A percentile compares a stretch with the other conserved stretches of the same genome.
Evolutionary conservation across 2,113 vertebrate genomes (phyloP).

Genomic region (Chloroceryle aenea): DNA sequence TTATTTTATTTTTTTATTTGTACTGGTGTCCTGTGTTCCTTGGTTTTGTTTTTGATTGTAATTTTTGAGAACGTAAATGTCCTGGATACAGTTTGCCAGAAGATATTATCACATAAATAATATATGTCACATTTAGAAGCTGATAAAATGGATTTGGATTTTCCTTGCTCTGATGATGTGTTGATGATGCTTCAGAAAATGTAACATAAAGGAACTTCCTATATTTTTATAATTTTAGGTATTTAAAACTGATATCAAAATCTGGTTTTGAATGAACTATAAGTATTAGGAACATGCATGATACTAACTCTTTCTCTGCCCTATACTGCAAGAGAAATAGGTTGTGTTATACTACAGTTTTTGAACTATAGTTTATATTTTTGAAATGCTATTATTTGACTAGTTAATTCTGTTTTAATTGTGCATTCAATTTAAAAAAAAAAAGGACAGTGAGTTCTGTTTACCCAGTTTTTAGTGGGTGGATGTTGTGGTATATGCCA

Average conservation of each 20-base stretch:
- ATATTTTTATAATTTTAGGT: background rate
- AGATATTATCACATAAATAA: background rate
- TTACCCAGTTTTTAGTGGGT: slow-evolving; percentile 12
- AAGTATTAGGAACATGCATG: background rate
- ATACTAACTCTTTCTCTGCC: background rate
- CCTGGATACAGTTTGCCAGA: background rate
- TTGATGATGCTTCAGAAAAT: slow-evolving; percentile 7
- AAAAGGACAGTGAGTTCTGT: background rate
- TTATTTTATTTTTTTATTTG: background rate
- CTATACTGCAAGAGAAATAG: background rate
- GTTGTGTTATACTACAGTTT: background rate
- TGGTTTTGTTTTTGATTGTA: background rate
- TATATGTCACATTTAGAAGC: background rate
- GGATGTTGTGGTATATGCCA: slow-evolving; percentile 1
- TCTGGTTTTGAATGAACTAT: background rate
- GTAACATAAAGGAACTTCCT: background rate
- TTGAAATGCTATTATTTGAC: slow-evolving; percentile 17
- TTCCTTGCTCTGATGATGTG: background rate
- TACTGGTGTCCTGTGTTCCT: background rate
- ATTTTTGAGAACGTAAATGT: background rate
- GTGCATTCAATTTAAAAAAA: slow-evolving; percentile 36
- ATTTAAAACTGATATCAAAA: background rate
- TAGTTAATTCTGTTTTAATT: slow-evolving; percentile 25
- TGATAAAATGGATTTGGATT: background rate
- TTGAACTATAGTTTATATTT: background rate